A percentile compares a stretch with the other conserved stretches of the same genome.
These are phyloP conservation scores for Caenorhabditis japonica DNA, from an alignment of 2,888 invertebrate species.

Conservation along the genomic window DNA sequence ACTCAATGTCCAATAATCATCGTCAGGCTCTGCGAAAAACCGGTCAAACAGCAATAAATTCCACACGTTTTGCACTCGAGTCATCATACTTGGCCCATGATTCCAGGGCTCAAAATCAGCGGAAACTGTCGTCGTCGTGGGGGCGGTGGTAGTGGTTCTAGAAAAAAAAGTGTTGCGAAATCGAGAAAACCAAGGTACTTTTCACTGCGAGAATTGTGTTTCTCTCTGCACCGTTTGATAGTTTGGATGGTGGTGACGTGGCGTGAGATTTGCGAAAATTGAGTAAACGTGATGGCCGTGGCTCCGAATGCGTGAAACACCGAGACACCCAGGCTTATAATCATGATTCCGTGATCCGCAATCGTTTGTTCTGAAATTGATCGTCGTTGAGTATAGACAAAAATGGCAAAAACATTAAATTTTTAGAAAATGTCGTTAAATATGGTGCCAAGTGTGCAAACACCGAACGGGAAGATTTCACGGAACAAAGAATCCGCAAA, in stretches of 20 bases:
- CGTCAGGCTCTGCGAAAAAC: constrained; percentile 12
- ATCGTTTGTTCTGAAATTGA: constrained; percentile 45
- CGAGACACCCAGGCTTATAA: constrained; percentile 45
- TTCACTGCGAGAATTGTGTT: constrained; percentile 3
- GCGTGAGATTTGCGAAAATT: constrained; percentile 51
- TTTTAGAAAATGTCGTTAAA: too few relatives aligned
- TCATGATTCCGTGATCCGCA: constrained; percentile 35
- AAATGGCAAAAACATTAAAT: too few relatives aligned
- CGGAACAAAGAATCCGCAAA: too few relatives aligned
- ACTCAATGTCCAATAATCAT: too few relatives aligned
- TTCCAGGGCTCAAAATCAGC: constrained; percentile 11
- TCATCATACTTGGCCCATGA: constrained; percentile 3
- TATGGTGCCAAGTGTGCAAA: too few relatives aligned
- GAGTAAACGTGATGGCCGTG: constrained; percentile 46
- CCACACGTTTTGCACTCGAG: constrained; percentile 24
- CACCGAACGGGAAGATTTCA: too few relatives aligned
- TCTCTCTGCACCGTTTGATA: constrained; percentile 12
- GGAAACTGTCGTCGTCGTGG: background rate
- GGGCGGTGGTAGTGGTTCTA: too few relatives aligned
- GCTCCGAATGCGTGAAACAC: constrained; percentile 51
- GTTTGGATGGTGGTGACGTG: constrained; percentile 49
- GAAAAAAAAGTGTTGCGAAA: too few relatives aligned
- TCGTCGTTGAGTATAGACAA: too few relatives aligned
- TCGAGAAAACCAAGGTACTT: background rate
- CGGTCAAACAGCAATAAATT: constrained; percentile 30